Base-by-base conservation (phyloP, 2,888 invertebrate species). In the Ophion costatus region DNA sequence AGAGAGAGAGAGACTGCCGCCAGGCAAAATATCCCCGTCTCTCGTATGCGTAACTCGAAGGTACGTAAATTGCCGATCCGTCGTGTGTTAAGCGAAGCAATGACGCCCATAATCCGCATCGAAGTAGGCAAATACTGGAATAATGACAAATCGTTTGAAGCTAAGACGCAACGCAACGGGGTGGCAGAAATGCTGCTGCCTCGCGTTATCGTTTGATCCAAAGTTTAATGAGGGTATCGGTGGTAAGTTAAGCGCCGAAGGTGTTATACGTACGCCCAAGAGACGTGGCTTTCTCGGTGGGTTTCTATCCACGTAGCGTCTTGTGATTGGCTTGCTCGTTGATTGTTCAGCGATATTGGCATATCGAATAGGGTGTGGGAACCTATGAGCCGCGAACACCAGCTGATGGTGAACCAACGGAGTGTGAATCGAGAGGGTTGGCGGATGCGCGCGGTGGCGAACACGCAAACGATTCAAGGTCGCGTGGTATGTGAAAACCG, bases 391-490 rank as follows among this genome's bases (percentile, higher is more conserved):
- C 74, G 69, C 56, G 73, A 83, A 74, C 71, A 79, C 63, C 67
- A 57, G 69, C 74, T 67, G 64, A 73, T 78, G 67, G 51, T 38
- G 70, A 82, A 67, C 38, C 59, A 61, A 57, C 78, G 71, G 45
- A 59, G 69, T 66, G 82, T 45, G 64, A 77, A 42, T 29, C 20
- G 63, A 56, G 57, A 57, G 45, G 69, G 59, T 24, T 33, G 69
- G 59, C 51, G 61, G n/a, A 45, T 45, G n/a, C n/a, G 61, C 45
- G 29, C 22, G 24, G 63, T 29, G 45, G 63, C 11, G 20, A 74
- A 74, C 73, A 67, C 67, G 67, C 71, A 69, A 75, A 75, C 75
- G 76, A 75, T 69, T 82, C 69, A 66, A 76, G 82, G 69, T 76
- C 70, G 57, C 71, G 76, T 64, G 82, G 76, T 82, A 71, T 76